These are phyloP conservation scores for Drosophila auraria DNA, from an alignment of 1,140 invertebrate species.

Conservation along the genomic window DNA sequence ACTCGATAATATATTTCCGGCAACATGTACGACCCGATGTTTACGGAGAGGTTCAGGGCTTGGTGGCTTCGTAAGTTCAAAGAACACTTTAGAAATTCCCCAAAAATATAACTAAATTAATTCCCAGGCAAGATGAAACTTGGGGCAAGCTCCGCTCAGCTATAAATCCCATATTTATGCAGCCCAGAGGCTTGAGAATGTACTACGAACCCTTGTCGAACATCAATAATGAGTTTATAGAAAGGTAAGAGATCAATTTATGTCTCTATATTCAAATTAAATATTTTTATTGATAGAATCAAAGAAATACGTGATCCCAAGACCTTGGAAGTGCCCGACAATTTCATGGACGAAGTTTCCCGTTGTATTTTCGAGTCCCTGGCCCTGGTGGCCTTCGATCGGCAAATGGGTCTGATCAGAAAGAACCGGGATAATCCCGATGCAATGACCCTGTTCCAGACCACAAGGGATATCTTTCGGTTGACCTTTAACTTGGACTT, in stretches of 20 bases:
- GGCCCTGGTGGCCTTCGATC: constrained; percentile 89
- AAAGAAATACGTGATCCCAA: constrained; percentile 86
- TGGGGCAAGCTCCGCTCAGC: constrained; percentile 61
- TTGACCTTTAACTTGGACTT: constrained; percentile 86
- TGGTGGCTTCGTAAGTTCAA: constrained; percentile 53
- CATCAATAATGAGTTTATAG: constrained; percentile 73
- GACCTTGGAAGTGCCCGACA: constrained; percentile 86
- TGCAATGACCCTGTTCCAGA: constrained; percentile 19
- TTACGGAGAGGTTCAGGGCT: constrained; percentile 36
- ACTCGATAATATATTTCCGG: constrained; percentile 62
- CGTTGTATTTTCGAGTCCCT: constrained; percentile 90
- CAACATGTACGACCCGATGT: constrained; percentile 45
- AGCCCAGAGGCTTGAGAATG: constrained; percentile 56
- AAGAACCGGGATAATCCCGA: constrained; percentile 19
- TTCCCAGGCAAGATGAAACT: constrained; percentile 41
- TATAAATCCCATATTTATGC: constrained; percentile 74
- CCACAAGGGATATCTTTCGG: constrained; percentile 19
- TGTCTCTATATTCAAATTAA: neutral
- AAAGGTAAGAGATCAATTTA: constrained; percentile 38
- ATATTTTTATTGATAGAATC: constrained; percentile 32
- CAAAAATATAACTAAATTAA: neutral
- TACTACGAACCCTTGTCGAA: constrained; percentile 66
- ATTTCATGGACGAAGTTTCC: constrained; percentile 88
- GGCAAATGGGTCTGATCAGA: constrained; percentile 86
- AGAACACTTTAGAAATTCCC: neutral